A percentile compares a stretch with the other conserved stretches of the same genome.
Conservation (phyloP, 2,888 invertebrate genomes). For the Chrysopilus asiliformis region DNA sequence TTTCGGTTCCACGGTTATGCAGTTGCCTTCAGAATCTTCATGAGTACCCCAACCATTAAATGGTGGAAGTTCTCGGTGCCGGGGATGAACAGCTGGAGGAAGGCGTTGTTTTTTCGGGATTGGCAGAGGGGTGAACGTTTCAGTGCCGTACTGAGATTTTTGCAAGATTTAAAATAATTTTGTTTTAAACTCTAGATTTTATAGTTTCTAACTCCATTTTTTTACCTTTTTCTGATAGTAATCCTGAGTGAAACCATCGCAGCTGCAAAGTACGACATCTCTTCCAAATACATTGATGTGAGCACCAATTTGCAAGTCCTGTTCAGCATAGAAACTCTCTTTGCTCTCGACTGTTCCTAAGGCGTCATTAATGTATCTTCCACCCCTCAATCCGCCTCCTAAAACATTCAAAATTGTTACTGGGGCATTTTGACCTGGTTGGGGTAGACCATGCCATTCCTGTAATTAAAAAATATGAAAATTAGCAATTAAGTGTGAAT, state of each 20-base stretch:
- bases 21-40: slow-evolving; percentile 82
- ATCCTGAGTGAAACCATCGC: slow-evolving; percentile 73
- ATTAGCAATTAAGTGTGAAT: no score
- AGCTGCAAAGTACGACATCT: slow-evolving; percentile 63
- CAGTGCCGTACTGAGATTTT: slow-evolving; percentile 28
- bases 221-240: slow-evolving; percentile 56
- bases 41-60: slow-evolving; percentile 86
- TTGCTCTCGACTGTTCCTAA: slow-evolving; percentile 39
- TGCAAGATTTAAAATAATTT: not conserved
- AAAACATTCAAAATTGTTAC: slow-evolving; percentile 50
- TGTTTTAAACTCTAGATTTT: slow-evolving; percentile 40
- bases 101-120: slow-evolving; percentile 16
- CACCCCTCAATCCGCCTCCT: slow-evolving; percentile 39
- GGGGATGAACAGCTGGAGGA: slow-evolving; percentile 5
- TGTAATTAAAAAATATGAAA: no score
- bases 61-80: slow-evolving; percentile 48
- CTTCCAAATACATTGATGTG: slow-evolving; percentile 71
- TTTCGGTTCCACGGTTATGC: slow-evolving; percentile 65
- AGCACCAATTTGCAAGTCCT: slow-evolving; percentile 69
- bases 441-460: slow-evolving; percentile 23
- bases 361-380: slow-evolving; percentile 45
- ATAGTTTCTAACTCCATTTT: no score
- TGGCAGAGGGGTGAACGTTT: slow-evolving; percentile 25
- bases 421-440: slow-evolving; percentile 39
- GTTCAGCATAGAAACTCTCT: slow-evolving; percentile 26